A percentile compares a stretch with the other conserved stretches of the same genome.
phyloP scores from a whole-genome alignment of 2,797 vertebrate genomes.

The Anabas testudineus region DNA sequence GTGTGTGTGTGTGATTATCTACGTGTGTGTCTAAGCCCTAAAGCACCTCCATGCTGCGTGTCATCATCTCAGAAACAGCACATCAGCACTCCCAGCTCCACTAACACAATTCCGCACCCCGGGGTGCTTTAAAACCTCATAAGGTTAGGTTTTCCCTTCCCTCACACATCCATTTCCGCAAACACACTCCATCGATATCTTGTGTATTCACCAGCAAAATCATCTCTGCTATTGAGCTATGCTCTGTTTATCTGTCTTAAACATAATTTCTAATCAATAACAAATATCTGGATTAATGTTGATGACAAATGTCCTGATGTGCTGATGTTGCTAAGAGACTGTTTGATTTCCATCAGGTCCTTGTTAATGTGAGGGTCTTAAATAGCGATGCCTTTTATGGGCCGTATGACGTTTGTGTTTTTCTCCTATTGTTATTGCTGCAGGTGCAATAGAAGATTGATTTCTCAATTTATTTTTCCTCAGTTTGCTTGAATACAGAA shows the following conservation, averaged over 20 bases:
- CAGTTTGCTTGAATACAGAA: too few relatives aligned
- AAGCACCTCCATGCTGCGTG: slow-evolving; percentile 35
- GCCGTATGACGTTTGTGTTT: slow-evolving; percentile 10
- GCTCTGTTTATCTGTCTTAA: slow-evolving; percentile 7
- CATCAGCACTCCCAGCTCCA: slow-evolving; percentile 55
- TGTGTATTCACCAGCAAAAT: slow-evolving; percentile 7
- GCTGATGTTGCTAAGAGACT: slow-evolving; percentile 46
- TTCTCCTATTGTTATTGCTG: slow-evolving; percentile 1
- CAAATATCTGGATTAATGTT: slow-evolving; percentile 26
- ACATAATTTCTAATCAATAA: slow-evolving; percentile 35
- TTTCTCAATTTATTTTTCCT: slow-evolving; percentile 3
- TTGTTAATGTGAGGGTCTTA: slow-evolving; percentile 13
- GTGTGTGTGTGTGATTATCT: not conserved
- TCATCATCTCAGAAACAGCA: slow-evolving; percentile 55
- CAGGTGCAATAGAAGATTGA: slow-evolving; percentile 39
- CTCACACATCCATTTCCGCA: slow-evolving; percentile 22
- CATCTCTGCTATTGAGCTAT: slow-evolving; percentile 1
- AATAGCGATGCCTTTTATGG: slow-evolving; percentile 21
- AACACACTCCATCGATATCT: slow-evolving; percentile 7
- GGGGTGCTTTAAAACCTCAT: slow-evolving; percentile 46
- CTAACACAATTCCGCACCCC: slow-evolving; percentile 32
- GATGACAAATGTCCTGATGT: slow-evolving; percentile 14
- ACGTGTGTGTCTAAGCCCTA: slow-evolving; percentile 16
- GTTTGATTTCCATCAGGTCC: slow-evolving; percentile 32
- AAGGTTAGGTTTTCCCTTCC: slow-evolving; percentile 1